Conservation (phyloP, 2,888 invertebrate genomes). For the Apamea epomidion region DNA sequence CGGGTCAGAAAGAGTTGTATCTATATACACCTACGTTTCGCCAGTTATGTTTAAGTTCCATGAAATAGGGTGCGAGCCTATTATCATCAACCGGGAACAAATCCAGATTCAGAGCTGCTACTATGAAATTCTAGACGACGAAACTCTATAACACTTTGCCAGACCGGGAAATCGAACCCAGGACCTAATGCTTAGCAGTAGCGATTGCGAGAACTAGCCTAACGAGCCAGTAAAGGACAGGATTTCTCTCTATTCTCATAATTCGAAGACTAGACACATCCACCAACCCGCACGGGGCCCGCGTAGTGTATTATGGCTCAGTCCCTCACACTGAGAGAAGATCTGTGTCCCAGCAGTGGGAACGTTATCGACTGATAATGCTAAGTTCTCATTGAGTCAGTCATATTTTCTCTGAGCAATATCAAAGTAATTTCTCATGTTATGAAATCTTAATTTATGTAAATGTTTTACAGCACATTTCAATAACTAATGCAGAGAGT, state of each 20-base stretch:
- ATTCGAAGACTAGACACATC: background rate
- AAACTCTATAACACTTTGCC: too few species aligned
- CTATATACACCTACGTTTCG: too few species aligned
- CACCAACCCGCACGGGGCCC: too few species aligned
- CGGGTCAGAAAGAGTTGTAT: too few species aligned
- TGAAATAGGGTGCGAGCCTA: too few species aligned
- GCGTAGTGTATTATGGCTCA: background rate
- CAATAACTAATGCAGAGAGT: constrained; percentile 14
- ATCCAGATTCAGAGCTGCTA: too few species aligned
- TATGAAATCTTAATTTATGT: constrained; percentile 12
- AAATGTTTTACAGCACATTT: constrained; percentile 24
- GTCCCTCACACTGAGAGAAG: too few species aligned
- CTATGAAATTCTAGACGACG: too few species aligned
- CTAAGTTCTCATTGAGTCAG: background rate
- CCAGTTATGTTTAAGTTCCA: too few species aligned
- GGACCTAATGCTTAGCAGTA: background rate
- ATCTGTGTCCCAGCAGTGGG: background rate
- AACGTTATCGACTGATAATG: background rate
- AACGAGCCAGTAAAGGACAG: background rate
- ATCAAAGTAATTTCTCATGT: background rate
- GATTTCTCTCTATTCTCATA: background rate
- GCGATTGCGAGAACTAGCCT: too few species aligned
- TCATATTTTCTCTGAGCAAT: background rate
- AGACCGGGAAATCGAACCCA: background rate
- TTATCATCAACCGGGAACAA: too few species aligned